Evolutionary conservation across 2,797 vertebrate species (phyloP).

Genomic region (Labeo calbasu): DNA sequence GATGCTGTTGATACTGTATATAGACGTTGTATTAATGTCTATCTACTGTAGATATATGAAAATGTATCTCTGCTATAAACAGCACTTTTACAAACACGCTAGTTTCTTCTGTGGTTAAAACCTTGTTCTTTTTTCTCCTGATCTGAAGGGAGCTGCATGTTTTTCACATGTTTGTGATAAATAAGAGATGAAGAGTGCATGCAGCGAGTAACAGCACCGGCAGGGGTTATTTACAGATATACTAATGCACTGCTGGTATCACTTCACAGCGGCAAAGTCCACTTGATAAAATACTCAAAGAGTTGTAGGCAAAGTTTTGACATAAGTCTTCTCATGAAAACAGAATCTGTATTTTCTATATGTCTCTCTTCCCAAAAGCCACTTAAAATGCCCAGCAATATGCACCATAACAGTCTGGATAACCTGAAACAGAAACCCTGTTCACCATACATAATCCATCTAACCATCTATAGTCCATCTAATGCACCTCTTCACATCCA

Average conservation of each 20-base stretch:
- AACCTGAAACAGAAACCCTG: constrained; percentile 30
- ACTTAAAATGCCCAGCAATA: background rate
- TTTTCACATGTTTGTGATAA: constrained; percentile 24
- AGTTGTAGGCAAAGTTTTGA: background rate
- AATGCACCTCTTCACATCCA: constrained; percentile 11
- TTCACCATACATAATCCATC: constrained; percentile 21
- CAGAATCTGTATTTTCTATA: background rate
- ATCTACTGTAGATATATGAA: background rate
- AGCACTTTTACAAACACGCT: background rate
- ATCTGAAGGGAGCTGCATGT: constrained; percentile 7
- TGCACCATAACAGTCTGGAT: background rate
- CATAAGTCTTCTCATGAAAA: background rate
- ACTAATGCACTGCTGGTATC: constrained; percentile 1
- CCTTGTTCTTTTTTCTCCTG: background rate
- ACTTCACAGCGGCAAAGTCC: background rate
- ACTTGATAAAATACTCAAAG: background rate
- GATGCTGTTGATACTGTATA: background rate
- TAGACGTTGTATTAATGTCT: background rate
- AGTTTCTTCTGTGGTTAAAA: background rate
- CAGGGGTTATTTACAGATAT: constrained; percentile 14
- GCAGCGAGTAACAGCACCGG: background rate
- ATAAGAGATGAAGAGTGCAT: constrained; percentile 3
- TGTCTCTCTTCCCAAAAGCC: background rate
- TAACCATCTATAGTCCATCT: constrained; percentile 33
- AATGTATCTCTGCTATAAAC: background rate